A percentile compares a stretch with the other conserved stretches of the same genome.
Evolutionary conservation across 1,140 invertebrate genomes (phyloP).

Genomic region (Drosophila guanche): DNA sequence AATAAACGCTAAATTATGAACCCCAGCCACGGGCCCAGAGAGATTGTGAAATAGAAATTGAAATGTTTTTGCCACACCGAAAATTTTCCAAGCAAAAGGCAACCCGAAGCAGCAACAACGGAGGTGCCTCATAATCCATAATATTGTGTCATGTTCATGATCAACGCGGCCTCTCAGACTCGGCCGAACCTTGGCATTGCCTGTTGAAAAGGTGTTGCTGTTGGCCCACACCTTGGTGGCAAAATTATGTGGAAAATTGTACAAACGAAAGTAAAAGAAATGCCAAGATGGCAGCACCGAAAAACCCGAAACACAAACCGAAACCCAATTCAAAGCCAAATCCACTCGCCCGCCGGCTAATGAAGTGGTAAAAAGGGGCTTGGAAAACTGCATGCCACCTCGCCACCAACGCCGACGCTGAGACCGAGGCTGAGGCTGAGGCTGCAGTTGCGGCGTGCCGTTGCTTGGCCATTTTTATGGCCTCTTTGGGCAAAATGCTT

Average conservation of each 20-base stretch:
- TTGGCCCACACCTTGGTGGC: conserved; percentile 56
- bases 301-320: conserved; percentile 25
- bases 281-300: conserved; percentile 12
- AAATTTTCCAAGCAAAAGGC: conserved; percentile 46
- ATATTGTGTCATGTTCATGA: conserved; percentile 82
- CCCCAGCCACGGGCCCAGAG: conserved; percentile 28
- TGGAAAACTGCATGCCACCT: conserved; percentile 56
- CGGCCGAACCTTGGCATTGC: conserved; percentile 34
- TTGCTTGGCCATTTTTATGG: conserved; percentile 73
- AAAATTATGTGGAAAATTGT: conserved; percentile 75
- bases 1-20: conserved; percentile 82
- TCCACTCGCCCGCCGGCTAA: conserved; percentile 55
- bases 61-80: conserved; percentile 71
- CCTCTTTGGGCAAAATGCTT: conserved; percentile 66
- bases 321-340: conserved; percentile 6
- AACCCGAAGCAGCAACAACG: conserved; percentile 29
- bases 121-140: conserved; percentile 72
- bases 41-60: conserved; percentile 51
- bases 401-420: conserved; percentile 1
- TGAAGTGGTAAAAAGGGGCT: conserved; percentile 74
- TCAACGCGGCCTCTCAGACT: conserved; percentile 54
- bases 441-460: conserved; percentile 39
- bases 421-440: conserved; percentile 3
- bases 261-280: conserved; percentile 76
- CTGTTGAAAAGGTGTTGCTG: conserved; percentile 42